Percentiles rank a stretch among this genome's conserved stretches.
phyloP scores from a whole-genome alignment of 2,797 vertebrate genomes.

The Serranus cabrilla region DNA sequence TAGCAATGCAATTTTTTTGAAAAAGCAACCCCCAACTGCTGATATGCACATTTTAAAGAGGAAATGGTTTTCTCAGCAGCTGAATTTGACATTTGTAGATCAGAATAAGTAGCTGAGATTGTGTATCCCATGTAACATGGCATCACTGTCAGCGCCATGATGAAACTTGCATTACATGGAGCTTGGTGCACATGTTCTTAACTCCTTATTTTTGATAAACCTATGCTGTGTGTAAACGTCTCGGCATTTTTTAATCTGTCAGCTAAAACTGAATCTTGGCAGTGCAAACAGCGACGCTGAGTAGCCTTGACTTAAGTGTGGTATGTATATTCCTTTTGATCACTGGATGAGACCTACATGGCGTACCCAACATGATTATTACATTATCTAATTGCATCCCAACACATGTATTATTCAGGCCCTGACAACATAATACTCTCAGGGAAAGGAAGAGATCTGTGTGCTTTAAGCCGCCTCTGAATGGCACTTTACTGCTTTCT shows the following conservation, averaged over 20 bases:
- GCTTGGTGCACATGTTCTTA: neutral
- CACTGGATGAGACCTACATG: conserved; percentile 49
- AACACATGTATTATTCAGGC: conserved; percentile 72
- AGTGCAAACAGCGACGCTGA: conserved; percentile 20
- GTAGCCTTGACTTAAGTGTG: conserved; percentile 18
- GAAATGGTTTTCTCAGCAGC: neutral
- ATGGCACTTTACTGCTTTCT: conserved; percentile 40
- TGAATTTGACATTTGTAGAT: neutral
- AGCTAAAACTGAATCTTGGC: conserved; percentile 29
- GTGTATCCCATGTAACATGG: neutral
- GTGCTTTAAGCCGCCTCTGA: conserved; percentile 52
- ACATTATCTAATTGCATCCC: conserved; percentile 75
- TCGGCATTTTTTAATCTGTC: neutral
- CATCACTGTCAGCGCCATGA: neutral
- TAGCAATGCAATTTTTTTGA: no score
- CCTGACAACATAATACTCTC: conserved; percentile 61
- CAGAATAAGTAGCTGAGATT: neutral
- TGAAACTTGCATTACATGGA: neutral
- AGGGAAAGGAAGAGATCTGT: conserved; percentile 53
- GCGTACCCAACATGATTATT: conserved; percentile 70
- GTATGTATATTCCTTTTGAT: conserved; percentile 47
- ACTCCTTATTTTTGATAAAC: conserved; percentile 15
- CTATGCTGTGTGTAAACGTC: neutral
- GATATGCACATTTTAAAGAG: conserved; percentile 5
- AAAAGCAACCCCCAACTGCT: neutral